phyloP scores from a whole-genome alignment of 2,888 invertebrate species.

The Seira sanloemensis region DNA sequence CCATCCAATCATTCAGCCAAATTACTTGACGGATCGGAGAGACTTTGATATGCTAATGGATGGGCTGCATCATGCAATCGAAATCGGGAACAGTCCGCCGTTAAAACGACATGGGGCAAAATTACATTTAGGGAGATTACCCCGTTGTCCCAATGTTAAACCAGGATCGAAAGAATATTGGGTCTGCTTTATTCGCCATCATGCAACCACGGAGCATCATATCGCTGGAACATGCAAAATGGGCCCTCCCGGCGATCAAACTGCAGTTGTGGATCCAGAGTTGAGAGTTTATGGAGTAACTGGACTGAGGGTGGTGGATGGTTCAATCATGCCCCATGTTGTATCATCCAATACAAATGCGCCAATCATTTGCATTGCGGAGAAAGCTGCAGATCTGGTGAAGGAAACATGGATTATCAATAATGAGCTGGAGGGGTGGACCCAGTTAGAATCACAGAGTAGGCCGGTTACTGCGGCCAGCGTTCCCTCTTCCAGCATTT shows the following conservation, averaged over 20 bases:
- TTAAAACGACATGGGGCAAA: conserved; percentile 49
- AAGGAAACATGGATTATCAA: conserved; percentile 63
- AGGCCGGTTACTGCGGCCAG: too few species aligned
- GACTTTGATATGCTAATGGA: conserved; percentile 53
- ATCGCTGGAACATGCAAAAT: conserved; percentile 88
- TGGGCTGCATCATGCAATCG: conserved; percentile 55
- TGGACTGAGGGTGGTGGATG: conserved; percentile 62
- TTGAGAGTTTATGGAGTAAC: conserved; percentile 79
- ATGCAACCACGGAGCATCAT: conserved; percentile 88
- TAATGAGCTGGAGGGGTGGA: too few species aligned
- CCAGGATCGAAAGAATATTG: conserved; percentile 83
- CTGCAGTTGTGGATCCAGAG: conserved; percentile 84
- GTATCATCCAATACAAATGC: conserved; percentile 78
- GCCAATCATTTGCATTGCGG: conserved; percentile 64
- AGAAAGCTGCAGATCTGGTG: conserved; percentile 64
- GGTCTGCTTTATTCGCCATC: conserved; percentile 82
- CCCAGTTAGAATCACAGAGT: too few species aligned
- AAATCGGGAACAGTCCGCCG: conserved; percentile 57
- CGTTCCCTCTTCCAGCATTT: too few species aligned
- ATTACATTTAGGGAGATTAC: conserved; percentile 75
- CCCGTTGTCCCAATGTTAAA: conserved; percentile 83
- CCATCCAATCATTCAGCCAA: conserved; percentile 65
- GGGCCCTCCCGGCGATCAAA: conserved; percentile 81
- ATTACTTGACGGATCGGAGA: conserved; percentile 54
- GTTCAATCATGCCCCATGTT: conserved; percentile 86